Base-by-base conservation (phyloP, 2,113 vertebrate genomes). In the Thalassarche chlororhynchos region DNA sequence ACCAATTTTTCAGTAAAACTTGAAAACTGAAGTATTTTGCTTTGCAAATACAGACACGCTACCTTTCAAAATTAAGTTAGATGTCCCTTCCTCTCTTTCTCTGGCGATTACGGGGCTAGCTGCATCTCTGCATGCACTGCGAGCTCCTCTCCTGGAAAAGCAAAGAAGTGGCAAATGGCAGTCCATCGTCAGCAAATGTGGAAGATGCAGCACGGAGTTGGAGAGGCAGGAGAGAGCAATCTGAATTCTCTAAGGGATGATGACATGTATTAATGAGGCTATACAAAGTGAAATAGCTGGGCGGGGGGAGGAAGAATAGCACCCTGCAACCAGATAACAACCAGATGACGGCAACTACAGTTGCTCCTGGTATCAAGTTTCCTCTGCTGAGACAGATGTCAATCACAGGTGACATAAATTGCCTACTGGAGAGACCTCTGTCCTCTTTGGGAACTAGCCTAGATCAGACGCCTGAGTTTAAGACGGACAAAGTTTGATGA, bases 61-160 rank as follows among this genome's bases (percentile, higher is more conserved):
- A 3, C 18, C 3, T 74, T 88, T 78, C n/a, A 70, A 52, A 89
- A 58, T 76, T 8, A n/a, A 31, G 17, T 21, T 26, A 40, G 28
- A 17, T 26, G 8, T 36, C 29, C 11, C 49, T 72, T 83, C 10
- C 12, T 84, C 29, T 58, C 34, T 71, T 61, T 79, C 21, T 36
- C 1, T 32, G 24, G 44, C 0, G 8, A 18, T 49, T 55, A 16
- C 7, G 46, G 58, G 32, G 18, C 1, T 23, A 24, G 14, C 16
- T 80, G 19, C 16, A 11, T n/a, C 83, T 87, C 54, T 58, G 66
- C 58, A n/a, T 10, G 6, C 32, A 20, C 17, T 64, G 29, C 10
- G 52, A 57, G 4, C 4, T 87, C 29, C 57, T 68, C 23, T 72
- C n/a, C 46, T 66, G 36, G 24, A 72, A 84, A 82, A 75, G 6